Percentiles rank a stretch among this genome's conserved stretches.
These are phyloP conservation scores for Actinemys pallida DNA, from an alignment of 2,113 vertebrate species.

Conservation along the genomic window DNA sequence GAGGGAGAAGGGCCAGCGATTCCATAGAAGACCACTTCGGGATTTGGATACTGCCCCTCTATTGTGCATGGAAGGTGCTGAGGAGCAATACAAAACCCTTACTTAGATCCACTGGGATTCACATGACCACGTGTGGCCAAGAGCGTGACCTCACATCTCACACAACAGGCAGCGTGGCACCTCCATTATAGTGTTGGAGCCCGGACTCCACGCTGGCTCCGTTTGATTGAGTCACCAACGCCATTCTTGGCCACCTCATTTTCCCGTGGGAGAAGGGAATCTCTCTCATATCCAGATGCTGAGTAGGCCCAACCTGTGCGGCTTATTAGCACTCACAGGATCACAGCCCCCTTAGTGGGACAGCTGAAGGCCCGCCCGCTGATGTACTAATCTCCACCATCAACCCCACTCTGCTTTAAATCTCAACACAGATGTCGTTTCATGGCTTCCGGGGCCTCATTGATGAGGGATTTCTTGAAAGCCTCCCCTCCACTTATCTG, in stretches of 20 bases:
- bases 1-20: background rate
- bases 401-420: background rate
- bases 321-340: background rate
- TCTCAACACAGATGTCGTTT: background rate
- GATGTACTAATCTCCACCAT: background rate
- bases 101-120: background rate
- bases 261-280: background rate
- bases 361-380: background rate
- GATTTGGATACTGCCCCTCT: background rate
- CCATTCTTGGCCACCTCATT: background rate
- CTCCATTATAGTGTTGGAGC: background rate
- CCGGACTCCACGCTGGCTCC: background rate
- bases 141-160: background rate
- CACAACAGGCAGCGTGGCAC: background rate
- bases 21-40: background rate
- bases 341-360: background rate
- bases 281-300: fast-evolving
- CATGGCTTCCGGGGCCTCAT: background rate
- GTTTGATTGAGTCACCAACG: background rate
- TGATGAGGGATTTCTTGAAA: background rate
- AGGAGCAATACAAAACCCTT: background rate
- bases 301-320: fast-evolving
- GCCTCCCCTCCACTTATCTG: background rate
- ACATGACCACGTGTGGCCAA: background rate
- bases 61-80: background rate